These are phyloP conservation scores for Trichonephila inaurata DNA, from an alignment of 1,140 invertebrate genomes.

Conservation along the genomic window DNA sequence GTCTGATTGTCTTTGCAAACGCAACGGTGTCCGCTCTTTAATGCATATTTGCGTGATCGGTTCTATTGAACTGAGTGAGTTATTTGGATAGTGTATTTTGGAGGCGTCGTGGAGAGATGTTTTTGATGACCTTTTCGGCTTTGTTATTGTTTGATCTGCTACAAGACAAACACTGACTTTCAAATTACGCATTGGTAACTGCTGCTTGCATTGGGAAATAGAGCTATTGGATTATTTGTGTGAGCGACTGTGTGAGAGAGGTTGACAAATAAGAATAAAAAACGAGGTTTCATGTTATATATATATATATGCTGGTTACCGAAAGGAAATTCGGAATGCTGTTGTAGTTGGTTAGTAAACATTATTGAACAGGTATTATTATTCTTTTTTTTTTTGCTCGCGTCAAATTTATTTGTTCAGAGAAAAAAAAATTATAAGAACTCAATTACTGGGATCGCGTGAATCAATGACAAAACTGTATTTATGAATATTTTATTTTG, in stretches of 20 bases:
- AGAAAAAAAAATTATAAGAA: background rate
- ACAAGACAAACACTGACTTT: conserved; percentile 49
- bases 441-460: too few relatives aligned
- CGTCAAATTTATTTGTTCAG: background rate
- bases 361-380: background rate
- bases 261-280: conserved; percentile 6
- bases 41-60: conserved; percentile 53
- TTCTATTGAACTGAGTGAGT: conserved; percentile 14
- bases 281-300: background rate
- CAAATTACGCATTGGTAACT: conserved; percentile 59
- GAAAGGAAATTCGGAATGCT: background rate
- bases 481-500: background rate
- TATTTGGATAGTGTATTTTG: conserved; percentile 57
- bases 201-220: background rate
- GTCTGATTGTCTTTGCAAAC: conserved; percentile 9
- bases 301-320: background rate
- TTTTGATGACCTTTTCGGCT: conserved; percentile 59
- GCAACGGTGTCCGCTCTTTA: conserved; percentile 31
- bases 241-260: background rate
- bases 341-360: background rate
- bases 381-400: background rate
- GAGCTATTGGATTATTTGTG: background rate
- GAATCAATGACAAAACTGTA: background rate
- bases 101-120: conserved; percentile 35
- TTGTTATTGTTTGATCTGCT: conserved; percentile 41